A percentile compares a stretch with the other conserved stretches of the same genome.
Conservation (phyloP, 2,888 invertebrate genomes). For the Hemithea aestivaria region DNA sequence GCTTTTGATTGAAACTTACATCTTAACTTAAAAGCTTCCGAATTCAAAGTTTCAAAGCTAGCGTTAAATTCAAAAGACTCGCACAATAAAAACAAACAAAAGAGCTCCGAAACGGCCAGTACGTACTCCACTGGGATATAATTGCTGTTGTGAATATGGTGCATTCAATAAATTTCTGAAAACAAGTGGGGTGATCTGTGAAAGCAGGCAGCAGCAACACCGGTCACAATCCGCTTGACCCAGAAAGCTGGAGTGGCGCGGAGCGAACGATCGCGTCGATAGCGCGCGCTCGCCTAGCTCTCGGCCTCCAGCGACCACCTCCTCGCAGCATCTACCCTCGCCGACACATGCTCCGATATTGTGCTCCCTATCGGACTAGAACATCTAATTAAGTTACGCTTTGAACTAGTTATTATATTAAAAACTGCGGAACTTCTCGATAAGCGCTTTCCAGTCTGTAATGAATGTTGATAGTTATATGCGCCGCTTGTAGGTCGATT, state of each 20-base stretch:
- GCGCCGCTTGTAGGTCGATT: no score
- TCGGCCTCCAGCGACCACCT: conserved; percentile 8
- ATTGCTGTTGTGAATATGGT: conserved; percentile 17
- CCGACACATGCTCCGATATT: conserved; percentile 11
- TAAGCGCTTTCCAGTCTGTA: neutral
- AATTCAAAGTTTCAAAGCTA: no score
- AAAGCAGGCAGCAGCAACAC: conserved; percentile 45
- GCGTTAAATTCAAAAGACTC: neutral
- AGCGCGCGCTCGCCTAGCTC: conserved; percentile 42
- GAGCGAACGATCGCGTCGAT: conserved; percentile 60
- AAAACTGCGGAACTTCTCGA: neutral
- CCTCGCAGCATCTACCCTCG: conserved; percentile 15
- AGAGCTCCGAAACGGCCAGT: conserved; percentile 4
- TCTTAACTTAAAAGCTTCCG: no score
- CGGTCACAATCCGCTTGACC: conserved; percentile 65
- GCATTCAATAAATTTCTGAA: conserved; percentile 42
- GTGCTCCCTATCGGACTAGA: conserved; percentile 8
- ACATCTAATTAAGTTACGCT: conserved; percentile 11
- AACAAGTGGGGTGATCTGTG: conserved; percentile 37
- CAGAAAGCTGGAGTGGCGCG: conserved; percentile 58
- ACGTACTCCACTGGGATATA: conserved; percentile 4
- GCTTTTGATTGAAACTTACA: no score
- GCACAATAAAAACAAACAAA: conserved; percentile 8
- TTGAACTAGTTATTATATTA: conserved; percentile 2
- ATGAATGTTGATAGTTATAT: no score